Conservation (phyloP, 2,797 vertebrate species). For the Scarus forsteni region DNA sequence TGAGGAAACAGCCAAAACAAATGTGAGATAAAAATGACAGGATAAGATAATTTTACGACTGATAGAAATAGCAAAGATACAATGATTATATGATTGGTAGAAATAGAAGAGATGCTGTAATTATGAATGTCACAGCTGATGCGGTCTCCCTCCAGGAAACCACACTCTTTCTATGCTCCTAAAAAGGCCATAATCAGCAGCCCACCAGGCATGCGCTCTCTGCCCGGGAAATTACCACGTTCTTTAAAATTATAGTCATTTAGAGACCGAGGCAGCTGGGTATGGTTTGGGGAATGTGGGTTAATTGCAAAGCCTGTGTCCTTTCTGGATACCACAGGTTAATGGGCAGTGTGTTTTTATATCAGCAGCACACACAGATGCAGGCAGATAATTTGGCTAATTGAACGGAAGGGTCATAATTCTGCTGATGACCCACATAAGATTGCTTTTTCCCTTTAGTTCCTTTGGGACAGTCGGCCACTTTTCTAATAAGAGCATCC, state of each 20-base stretch:
- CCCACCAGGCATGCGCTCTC: conserved; percentile 79
- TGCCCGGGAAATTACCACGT: conserved; percentile 82
- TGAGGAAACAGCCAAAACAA: conserved; percentile 29
- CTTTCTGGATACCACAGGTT: conserved; percentile 76
- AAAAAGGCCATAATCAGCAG: conserved; percentile 83
- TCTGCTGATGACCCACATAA: conserved; percentile 23
- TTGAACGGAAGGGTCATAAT: conserved; percentile 56
- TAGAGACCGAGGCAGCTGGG: conserved; percentile 77
- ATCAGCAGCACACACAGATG: conserved; percentile 52
- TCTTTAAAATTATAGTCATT: conserved; percentile 87
- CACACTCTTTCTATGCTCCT: conserved; percentile 78
- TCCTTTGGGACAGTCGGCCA: not conserved
- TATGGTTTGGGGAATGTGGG: conserved; percentile 72
- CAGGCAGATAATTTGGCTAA: conserved; percentile 66
- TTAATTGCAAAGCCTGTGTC: conserved; percentile 79
- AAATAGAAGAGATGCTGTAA: conserved; percentile 82
- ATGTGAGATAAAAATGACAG: conserved; percentile 51
- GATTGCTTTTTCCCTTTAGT: conserved; percentile 4
- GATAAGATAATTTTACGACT: conserved; percentile 76
- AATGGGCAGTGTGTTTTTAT: conserved; percentile 78
- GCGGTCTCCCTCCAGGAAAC: conserved; percentile 82
- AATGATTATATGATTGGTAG: conserved; percentile 82
- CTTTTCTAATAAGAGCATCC: not conserved
- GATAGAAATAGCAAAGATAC: conserved; percentile 81
- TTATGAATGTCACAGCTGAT: conserved; percentile 86